Percentiles rank a stretch among this genome's conserved stretches.
Evolutionary conservation across 2,113 vertebrate genomes (phyloP).

Genomic region (Pseudonaja textilis): DNA sequence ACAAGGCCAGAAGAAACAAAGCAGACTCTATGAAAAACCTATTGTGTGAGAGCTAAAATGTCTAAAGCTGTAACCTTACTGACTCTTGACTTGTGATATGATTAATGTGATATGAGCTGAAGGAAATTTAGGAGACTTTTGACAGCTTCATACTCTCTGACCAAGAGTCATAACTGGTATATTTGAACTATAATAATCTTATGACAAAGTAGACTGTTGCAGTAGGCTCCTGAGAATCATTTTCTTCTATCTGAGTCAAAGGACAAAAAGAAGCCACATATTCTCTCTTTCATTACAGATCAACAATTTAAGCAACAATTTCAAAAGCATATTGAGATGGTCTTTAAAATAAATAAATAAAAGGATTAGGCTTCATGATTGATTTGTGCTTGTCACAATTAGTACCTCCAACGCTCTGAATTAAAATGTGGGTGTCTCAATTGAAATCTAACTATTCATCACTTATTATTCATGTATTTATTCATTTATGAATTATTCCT

Average conservation of each 20-base stretch:
- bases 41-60: background rate
- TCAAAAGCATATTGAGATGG: background rate
- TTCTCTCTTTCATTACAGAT: background rate
- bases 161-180: conserved; percentile 30
- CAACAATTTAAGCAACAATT: background rate
- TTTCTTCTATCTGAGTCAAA: conserved; percentile 4
- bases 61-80: conserved; percentile 17
- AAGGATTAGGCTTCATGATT: background rate
- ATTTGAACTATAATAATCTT: conserved; percentile 36
- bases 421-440: background rate
- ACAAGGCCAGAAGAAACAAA: background rate
- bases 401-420: background rate
- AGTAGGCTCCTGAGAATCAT: conserved; percentile 3
- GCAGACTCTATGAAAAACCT: conserved; percentile 33
- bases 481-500: background rate
- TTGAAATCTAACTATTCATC: background rate
- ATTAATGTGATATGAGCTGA: conserved; percentile 27
- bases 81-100: conserved; percentile 38
- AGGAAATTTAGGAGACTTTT: conserved; percentile 33
- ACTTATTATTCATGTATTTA: background rate
- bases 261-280: background rate
- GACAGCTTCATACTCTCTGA: conserved; percentile 40
- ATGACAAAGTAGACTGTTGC: conserved; percentile 18
- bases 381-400: background rate
- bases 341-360: background rate